Base-by-base conservation (phyloP, 2,113 vertebrate species). In the Callionymus lyra region DNA sequence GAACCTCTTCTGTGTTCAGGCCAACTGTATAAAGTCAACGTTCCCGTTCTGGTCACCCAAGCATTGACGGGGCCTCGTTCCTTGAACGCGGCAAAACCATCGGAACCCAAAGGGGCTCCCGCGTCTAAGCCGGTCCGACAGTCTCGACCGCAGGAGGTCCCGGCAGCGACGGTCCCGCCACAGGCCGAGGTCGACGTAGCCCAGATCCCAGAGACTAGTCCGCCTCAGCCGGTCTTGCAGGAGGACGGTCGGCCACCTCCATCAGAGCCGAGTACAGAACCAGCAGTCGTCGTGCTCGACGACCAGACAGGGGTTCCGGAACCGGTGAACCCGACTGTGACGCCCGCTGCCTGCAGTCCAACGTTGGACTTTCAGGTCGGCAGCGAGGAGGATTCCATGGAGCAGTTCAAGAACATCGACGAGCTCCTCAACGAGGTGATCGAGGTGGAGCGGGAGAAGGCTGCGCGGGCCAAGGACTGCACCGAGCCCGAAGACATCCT, bases 31-130 rank as follows among this genome's bases (percentile, higher is more conserved):
- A 95, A 97, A 62, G 89, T 98, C 18, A 94, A 88, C 12, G 76
- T 96, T 51, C 95, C 95, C 12, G 80, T 97, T 12, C 77, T 94
- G 84, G 90, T 98, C n/a, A 86, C 91, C 1, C 91, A 91, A 68
- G 72, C 86, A 18, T 56, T 87, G 1, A 87, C 76, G 31, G 76
- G 82, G 9, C 16, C 85, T 53, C 56, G 81, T 1, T 69, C 83
- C 38, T 83, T 71, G 18, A 67, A 84, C 1, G 12, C 77, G 47
- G 86, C 82, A 32, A 87, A 85, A 34, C 48, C 84, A 12, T 38
- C 81, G 18, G 85, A 86, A 13, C 76, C 77, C 34, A 65, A 62
- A 41, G 57, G 76, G 19, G 31, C 51, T 14, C 18, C 55, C 14
- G 45, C 71, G 0, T 62, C 76, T 27, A 85, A 72, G 9, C 45